Evolutionary conservation across 2,797 vertebrate species (phyloP).

Genomic region (Aldrovandia affinis): DNA sequence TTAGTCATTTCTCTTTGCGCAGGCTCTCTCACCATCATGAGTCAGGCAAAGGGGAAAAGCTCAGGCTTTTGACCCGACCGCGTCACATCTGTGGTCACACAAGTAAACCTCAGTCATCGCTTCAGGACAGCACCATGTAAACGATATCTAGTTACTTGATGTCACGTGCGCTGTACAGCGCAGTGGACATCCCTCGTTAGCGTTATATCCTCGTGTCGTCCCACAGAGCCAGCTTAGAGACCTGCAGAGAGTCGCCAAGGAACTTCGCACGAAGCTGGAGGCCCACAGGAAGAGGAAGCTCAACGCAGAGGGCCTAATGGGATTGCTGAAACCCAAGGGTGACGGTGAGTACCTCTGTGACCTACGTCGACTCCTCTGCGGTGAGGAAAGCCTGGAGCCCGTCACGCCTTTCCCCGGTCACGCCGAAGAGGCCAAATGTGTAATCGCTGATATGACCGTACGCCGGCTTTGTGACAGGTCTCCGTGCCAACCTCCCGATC

Average conservation of each 20-base stretch:
- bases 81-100: not conserved
- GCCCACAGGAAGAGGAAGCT: constrained; percentile 62
- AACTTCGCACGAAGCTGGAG: constrained; percentile 67
- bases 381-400: not conserved
- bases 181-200: too few relatives aligned
- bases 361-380: not conserved
- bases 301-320: constrained; percentile 57
- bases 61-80: not conserved
- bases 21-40: not conserved
- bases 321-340: constrained; percentile 46
- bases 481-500: not conserved
- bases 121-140: too few relatives aligned
- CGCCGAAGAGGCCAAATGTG: not conserved
- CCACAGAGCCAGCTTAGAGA: constrained; percentile 68
- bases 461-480: not conserved
- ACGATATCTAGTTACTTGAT: not conserved
- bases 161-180: not conserved
- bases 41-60: not conserved
- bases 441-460: not conserved
- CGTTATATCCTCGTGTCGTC: not conserved
- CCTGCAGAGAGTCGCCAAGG: constrained; percentile 65
- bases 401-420: not conserved
- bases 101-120: not conserved
- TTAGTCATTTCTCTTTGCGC: not conserved
- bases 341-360: constrained; percentile 46